Base-by-base conservation (phyloP, 53 echinoderm and acorn worm species). In the Arbacia lixula region DNA sequence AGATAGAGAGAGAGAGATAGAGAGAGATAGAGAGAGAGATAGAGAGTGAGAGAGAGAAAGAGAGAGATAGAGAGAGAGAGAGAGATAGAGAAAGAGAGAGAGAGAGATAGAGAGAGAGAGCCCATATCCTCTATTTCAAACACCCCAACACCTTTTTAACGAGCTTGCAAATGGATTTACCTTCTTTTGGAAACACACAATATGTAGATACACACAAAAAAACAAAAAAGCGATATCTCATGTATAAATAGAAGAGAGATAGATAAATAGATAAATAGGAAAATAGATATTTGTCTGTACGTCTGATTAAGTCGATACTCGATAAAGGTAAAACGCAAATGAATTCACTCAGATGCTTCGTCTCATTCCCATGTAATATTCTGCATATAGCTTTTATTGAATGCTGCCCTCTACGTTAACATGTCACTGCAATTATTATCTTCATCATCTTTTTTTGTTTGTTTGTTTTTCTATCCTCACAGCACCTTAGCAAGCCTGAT, bases 341-440 rank as follows among this genome's bases (percentile, higher is more conserved):
- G n/a, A n/a, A n/a, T n/a, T n/a, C n/a, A n/a, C n/a, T n/a, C n/a
- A n/a, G n/a, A n/a, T n/a, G n/a, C n/a, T n/a, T n/a, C n/a, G n/a
- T n/a, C n/a, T n/a, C n/a, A n/a, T n/a, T n/a, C 27, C 43, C 41
- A 42, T 39, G 69, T 69, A 42, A 10, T 46, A 20, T 74, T 74
- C 74, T 53, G 74, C 34, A 30, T 74, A 74, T 21, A 37, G 60
- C 22, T 58, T 78, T 78, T 38, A 55, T 64, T 78, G 60, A 60
- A 58, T 36, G 36, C 78, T 78, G 78, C 78, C 78, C 78, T 78
- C 78, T 78, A 78, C 11, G 50, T 38, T 57, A 58, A 57, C 36
- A 58, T 78, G 60, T 54, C 78, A 78, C 78, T 41, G 78, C 78
- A 78, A 57, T 78, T 58, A n/a, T 38, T 72, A 21, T 60, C 54